Conservation (phyloP, 1,140 invertebrate species). For the Drosophila triauraria region DNA sequence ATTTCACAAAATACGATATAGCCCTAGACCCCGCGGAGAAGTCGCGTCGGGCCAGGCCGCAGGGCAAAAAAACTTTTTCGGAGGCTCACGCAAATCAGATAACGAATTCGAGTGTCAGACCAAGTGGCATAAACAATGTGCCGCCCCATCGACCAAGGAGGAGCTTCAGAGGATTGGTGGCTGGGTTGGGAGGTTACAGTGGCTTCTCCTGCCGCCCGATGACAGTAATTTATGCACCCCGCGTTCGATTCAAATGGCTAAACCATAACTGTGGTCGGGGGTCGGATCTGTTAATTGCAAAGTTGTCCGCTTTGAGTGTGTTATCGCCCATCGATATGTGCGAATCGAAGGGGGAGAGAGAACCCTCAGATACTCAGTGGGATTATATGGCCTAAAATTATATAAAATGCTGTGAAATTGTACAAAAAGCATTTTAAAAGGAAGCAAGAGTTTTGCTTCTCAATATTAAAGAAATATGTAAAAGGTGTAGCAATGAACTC, state of each 20-base stretch:
- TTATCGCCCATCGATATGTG: constrained; percentile 38
- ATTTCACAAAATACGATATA: constrained; percentile 78
- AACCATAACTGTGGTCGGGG: constrained; percentile 44
- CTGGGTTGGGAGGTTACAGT: background rate
- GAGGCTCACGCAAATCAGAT: constrained; percentile 74
- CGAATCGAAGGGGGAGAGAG: background rate
- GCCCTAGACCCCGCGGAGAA: background rate
- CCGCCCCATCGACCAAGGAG: constrained; percentile 32
- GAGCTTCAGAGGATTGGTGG: background rate
- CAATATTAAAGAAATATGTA: background rate
- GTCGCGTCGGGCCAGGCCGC: constrained; percentile 1
- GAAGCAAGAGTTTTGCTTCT: background rate
- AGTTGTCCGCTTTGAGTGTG: constrained; percentile 40
- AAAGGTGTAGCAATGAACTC: background rate
- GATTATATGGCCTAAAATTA: background rate
- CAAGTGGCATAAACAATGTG: constrained; percentile 77
- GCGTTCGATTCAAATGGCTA: constrained; percentile 51
- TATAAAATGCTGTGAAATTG: background rate
- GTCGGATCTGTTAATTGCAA: constrained; percentile 67
- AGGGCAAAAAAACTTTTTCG: constrained; percentile 56
- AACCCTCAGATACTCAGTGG: background rate
- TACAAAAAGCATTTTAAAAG: background rate
- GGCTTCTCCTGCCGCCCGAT: constrained; percentile 40
- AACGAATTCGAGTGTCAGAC: constrained; percentile 77
- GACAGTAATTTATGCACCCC: constrained; percentile 74